These are phyloP conservation scores for Siniperca knerii DNA, from an alignment of 2,113 vertebrate genomes.

Conservation along the genomic window DNA sequence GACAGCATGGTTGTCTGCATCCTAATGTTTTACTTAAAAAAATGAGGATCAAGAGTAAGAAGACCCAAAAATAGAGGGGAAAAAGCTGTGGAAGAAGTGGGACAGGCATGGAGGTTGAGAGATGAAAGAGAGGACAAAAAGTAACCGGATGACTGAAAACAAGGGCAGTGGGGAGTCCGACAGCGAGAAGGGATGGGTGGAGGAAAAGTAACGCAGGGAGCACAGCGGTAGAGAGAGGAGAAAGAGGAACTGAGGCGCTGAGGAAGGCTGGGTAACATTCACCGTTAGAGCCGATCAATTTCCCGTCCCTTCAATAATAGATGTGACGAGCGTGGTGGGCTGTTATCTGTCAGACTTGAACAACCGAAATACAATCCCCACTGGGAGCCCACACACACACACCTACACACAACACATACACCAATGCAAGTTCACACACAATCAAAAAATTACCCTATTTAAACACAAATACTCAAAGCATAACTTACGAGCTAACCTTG, in stretches of 20 bases:
- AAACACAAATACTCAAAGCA: slow-evolving; percentile 19
- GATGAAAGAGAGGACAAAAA: slow-evolving; percentile 28
- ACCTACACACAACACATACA: slow-evolving; percentile 4
- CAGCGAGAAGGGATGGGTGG: slow-evolving; percentile 8
- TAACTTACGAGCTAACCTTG: slow-evolving; percentile 54
- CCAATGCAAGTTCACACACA: not conserved
- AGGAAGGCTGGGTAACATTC: slow-evolving; percentile 66
- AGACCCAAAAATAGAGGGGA: not conserved
- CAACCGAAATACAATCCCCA: slow-evolving; percentile 76
- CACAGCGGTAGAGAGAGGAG: slow-evolving; percentile 32
- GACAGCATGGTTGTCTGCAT: not conserved
- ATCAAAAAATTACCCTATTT: slow-evolving; percentile 15
- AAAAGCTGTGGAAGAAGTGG: not conserved
- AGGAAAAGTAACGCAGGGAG: slow-evolving; percentile 49
- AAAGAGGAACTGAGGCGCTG: slow-evolving; percentile 31
- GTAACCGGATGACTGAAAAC: slow-evolving; percentile 43
- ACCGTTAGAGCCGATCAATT: slow-evolving; percentile 79
- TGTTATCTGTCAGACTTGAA: slow-evolving; percentile 79
- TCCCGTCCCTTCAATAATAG: slow-evolving; percentile 81
- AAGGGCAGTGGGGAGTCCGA: slow-evolving; percentile 29
- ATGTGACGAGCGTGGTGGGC: slow-evolving; percentile 75
- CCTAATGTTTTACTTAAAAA: slow-evolving; percentile 17
- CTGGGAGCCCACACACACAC: slow-evolving; percentile 42
- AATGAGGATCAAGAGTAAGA: not conserved
- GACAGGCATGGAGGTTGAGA: not conserved